These are phyloP conservation scores for Pseudomyrmex dendroicus DNA, from an alignment of 1,140 invertebrate species.

Conservation along the genomic window DNA sequence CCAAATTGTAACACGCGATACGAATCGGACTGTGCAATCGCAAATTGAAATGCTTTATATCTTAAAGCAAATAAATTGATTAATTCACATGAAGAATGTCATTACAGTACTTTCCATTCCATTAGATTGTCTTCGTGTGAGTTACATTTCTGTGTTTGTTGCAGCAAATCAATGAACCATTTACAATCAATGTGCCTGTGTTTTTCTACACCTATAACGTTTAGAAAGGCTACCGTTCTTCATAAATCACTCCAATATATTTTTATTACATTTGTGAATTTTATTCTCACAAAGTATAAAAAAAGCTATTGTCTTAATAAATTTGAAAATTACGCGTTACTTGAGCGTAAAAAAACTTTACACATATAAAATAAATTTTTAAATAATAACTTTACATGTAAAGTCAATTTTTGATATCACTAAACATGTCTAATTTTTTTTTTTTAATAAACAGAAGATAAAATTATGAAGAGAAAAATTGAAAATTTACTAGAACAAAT, in stretches of 20 bases:
- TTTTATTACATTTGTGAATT: too few relatives aligned
- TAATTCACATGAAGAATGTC: slow-evolving; percentile 6
- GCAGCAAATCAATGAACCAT: slow-evolving; percentile 26
- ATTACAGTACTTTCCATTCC: slow-evolving; percentile 30
- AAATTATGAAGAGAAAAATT: background rate
- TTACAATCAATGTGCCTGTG: background rate
- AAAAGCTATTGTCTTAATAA: background rate
- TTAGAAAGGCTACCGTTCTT: too few relatives aligned
- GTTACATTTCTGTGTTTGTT: slow-evolving; percentile 17
- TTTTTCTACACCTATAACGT: too few relatives aligned
- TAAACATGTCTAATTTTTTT: background rate
- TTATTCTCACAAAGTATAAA: too few relatives aligned
- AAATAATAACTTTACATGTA: background rate
- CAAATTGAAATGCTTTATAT: slow-evolving; percentile 23
- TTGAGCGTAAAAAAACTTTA: too few relatives aligned
- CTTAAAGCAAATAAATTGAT: slow-evolving; percentile 1
- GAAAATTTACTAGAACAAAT: background rate
- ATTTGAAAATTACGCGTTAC: too few relatives aligned
- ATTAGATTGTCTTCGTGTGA: slow-evolving; percentile 8
- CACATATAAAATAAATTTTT: background rate
- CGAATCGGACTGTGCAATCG: background rate
- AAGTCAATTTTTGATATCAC: background rate
- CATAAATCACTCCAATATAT: too few relatives aligned
- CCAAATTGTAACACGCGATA: background rate
- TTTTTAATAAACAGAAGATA: background rate